Evolutionary conservation across 2,797 vertebrate species (phyloP), one percentile per base, ranked within the genome.

Genomic region (Allobates femoralis): DNA sequence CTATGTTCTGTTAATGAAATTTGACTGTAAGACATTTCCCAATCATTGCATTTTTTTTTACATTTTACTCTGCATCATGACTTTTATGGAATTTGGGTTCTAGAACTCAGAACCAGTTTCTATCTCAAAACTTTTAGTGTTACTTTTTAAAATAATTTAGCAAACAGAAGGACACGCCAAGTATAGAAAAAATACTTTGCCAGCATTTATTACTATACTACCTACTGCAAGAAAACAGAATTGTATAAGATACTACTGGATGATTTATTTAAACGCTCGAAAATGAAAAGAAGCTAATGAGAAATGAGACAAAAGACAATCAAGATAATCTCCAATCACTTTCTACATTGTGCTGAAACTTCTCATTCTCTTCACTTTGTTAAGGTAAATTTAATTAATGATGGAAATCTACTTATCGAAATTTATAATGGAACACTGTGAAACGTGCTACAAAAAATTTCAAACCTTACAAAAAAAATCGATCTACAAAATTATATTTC

Each of bases 321-420:
- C 34, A 15, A 12, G 19, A 37, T 71, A 41, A 71, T 71, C 34
- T 41, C 34, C 34, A 71, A 71, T 71, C 67, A 71, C 21, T 71
- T 71, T 71, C 11, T 41, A 3, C 67, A 41, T 41, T 71, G 67
- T 71, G 67, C 41, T 12, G 23, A 11, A 71, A 71, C 41, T 71
- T 12, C 32, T 71, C n/a, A 41, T 71, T 71, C 32, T 21, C 15
- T 32, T 69, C 30, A 37, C 66, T 23, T 18, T 32, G 21, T 69
- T 21, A 37, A 3, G 18, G 19, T 69, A 69, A 69, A 69, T 69
- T 41, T 69, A 69, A 69, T 69, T 69, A 78, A 78, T 28, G 53
- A 30, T 79, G 50, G 23, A n/a, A 46, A 79, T 56, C 53, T 32
- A 32, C 50, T 55, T 41, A 41, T 71, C 21, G 14, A n/a, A 41